These are phyloP conservation scores for Hyperoplus lanceolatus DNA, from an alignment of 2,797 vertebrate genomes.

Conservation along the genomic window DNA sequence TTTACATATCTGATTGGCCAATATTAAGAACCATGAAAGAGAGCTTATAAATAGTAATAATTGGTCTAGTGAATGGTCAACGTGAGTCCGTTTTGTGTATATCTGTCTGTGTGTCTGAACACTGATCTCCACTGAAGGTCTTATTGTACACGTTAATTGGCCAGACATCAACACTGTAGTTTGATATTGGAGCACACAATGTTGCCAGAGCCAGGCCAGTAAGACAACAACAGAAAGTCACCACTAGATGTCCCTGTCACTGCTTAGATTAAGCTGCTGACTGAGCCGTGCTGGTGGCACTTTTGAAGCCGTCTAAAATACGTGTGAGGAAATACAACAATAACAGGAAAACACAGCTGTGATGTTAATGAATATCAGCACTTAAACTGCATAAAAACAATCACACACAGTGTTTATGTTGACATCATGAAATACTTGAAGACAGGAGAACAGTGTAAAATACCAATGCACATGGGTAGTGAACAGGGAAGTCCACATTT, in stretches of 20 bases:
- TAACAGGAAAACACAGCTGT: conserved; percentile 49
- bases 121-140: background rate
- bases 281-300: conserved; percentile 23
- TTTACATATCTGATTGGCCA: no score
- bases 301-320: conserved; percentile 16
- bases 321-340: conserved; percentile 31
- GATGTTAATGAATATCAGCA: conserved; percentile 50
- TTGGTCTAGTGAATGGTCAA: background rate
- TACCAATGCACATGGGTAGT: conserved; percentile 42
- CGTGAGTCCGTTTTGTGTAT: conserved; percentile 7
- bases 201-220: conserved; percentile 1
- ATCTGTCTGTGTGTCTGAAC: conserved; percentile 22
- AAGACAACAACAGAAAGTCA: conserved; percentile 2
- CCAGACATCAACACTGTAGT: background rate
- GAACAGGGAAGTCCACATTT: background rate
- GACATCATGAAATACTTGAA: conserved; percentile 27
- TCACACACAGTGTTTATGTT: background rate
- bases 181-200: background rate
- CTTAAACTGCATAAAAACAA: background rate
- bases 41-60: background rate
- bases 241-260: conserved; percentile 81
- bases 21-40: background rate
- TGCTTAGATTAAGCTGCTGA: conserved; percentile 43
- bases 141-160: background rate
- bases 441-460: conserved; percentile 12